These are phyloP conservation scores for Antechinus flavipes DNA, from an alignment of 2,113 vertebrate genomes.

Conservation along the genomic window DNA sequence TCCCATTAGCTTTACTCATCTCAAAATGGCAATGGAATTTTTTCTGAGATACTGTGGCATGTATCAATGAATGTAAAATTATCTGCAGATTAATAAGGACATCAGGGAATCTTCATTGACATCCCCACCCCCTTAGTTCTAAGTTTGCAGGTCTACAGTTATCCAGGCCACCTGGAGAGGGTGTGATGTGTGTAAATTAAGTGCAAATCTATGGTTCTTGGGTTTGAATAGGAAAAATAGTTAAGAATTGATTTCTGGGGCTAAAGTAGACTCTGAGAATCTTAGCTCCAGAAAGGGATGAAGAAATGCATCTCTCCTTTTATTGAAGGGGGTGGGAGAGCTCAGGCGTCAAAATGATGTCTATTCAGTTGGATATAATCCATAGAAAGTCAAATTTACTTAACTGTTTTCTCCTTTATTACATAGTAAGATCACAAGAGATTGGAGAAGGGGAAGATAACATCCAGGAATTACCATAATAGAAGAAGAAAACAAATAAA, in stretches of 20 bases:
- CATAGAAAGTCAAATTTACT: neutral
- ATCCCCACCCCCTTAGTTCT: neutral
- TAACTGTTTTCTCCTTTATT: neutral
- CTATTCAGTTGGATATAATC: neutral
- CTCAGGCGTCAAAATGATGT: neutral
- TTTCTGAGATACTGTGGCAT: neutral
- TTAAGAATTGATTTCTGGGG: neutral
- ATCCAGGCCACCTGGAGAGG: neutral
- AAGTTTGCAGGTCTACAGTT: neutral
- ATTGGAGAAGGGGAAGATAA: neutral
- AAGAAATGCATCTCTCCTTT: neutral
- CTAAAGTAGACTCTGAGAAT: neutral
- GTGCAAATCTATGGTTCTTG: neutral
- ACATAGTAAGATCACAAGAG: neutral
- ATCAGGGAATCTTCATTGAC: neutral
- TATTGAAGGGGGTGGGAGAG: neutral
- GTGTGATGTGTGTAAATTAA: neutral
- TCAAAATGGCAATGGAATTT: neutral
- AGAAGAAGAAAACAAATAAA: neutral
- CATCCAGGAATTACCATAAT: neutral
- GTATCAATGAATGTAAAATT: slow-evolving; percentile 12
- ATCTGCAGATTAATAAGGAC: slow-evolving; percentile 8
- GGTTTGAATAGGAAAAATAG: neutral
- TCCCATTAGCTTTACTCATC: slow-evolving; percentile 28
- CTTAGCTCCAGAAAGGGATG: neutral